Percentiles rank a stretch among this genome's conserved stretches.
phyloP scores from a whole-genome alignment of 1,140 invertebrate species.

The Drosophila burlai region DNA sequence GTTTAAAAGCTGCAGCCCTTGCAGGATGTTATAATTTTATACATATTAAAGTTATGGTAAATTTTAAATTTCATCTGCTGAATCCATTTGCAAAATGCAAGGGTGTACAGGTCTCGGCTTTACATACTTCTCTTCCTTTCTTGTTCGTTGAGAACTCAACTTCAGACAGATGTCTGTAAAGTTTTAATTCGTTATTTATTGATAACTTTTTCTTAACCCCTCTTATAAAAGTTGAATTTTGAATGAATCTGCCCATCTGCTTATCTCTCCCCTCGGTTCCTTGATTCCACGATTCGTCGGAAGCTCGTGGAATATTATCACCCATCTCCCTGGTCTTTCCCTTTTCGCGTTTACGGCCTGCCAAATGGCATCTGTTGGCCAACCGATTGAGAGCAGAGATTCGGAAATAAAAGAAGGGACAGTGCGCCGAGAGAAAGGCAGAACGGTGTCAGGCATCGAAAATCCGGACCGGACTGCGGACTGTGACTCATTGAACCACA shows the following conservation, averaged over 20 bases:
- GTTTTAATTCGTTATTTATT: slow-evolving; percentile 37
- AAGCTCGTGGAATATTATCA: not conserved
- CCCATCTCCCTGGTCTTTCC: slow-evolving; percentile 18
- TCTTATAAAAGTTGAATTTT: slow-evolving; percentile 26
- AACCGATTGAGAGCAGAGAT: slow-evolving; percentile 39
- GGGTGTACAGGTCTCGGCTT: too few species aligned
- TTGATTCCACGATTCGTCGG: not conserved
- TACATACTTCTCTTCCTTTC: not conserved
- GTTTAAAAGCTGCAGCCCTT: too few species aligned
- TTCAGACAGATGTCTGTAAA: slow-evolving; percentile 25
- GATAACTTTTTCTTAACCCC: slow-evolving; percentile 17
- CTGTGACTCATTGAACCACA: slow-evolving; percentile 57
- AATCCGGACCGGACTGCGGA: slow-evolving; percentile 27
- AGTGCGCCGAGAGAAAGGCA: slow-evolving; percentile 25
- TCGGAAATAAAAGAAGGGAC: slow-evolving; percentile 11
- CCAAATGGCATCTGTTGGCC: slow-evolving; percentile 48
- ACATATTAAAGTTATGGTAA: not conserved
- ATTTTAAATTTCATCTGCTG: not conserved
- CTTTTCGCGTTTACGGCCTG: slow-evolving; percentile 36
- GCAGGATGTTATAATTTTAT: too few species aligned
- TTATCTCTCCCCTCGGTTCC: not conserved
- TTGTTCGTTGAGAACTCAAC: not conserved
- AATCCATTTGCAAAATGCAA: not conserved
- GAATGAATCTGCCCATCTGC: slow-evolving; percentile 35
- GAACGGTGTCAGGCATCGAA: slow-evolving; percentile 41